Percentiles rank a stretch among this genome's conserved stretches.
Evolutionary conservation across 2,888 invertebrate species (phyloP).

Genomic region (Epistrophe eligans): DNA sequence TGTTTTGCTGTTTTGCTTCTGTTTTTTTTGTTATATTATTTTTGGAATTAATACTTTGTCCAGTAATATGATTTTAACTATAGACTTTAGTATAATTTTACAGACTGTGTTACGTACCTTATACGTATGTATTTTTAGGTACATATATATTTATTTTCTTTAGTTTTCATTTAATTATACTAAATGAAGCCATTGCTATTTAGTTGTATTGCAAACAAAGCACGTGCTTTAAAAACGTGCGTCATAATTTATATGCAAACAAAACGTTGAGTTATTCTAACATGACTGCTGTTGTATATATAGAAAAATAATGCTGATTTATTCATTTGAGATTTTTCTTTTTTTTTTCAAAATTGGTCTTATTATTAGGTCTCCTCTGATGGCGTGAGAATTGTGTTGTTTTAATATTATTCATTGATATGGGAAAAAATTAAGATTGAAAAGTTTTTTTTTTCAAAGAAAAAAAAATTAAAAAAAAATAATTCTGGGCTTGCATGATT

Average conservation of each 20-base stretch:
- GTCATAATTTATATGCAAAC: constrained; percentile 20
- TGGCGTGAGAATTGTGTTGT: constrained; percentile 14
- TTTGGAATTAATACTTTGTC: background rate
- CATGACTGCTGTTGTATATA: background rate
- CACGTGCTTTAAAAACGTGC: constrained; percentile 24
- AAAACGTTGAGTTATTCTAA: constrained; percentile 1
- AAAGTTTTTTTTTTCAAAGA: background rate
- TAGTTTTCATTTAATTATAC: background rate
- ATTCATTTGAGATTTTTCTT: constrained; percentile 12
- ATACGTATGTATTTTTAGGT: too few relatives aligned
- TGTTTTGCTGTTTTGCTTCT: background rate
- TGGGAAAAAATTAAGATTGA: background rate
- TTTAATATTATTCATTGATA: background rate
- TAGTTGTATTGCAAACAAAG: background rate
- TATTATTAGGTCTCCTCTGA: background rate
- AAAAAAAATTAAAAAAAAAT: too few relatives aligned
- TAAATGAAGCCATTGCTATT: background rate
- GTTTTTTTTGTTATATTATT: background rate
- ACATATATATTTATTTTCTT: background rate
- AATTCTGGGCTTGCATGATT: too few relatives aligned
- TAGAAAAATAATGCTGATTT: constrained; percentile 18
- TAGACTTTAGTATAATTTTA: too few relatives aligned
- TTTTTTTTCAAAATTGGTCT: background rate
- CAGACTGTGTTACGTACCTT: too few relatives aligned
- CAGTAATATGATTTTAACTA: too few relatives aligned